Conservation (phyloP, 2,113 vertebrate species). For the Rhegmatorhina hoffmannsi region DNA sequence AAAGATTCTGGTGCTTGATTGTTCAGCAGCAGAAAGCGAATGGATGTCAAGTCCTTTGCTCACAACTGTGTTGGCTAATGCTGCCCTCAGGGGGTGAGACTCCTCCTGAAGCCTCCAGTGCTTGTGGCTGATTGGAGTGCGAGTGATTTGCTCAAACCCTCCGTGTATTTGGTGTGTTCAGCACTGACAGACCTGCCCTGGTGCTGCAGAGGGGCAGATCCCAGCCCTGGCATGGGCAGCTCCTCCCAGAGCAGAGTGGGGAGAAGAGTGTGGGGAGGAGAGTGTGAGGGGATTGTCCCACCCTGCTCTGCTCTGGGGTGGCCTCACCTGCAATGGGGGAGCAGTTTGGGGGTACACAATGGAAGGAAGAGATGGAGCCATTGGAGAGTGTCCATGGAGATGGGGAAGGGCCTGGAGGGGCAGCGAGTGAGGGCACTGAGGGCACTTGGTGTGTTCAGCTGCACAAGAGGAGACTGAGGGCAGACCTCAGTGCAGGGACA, state of each 20-base stretch:
- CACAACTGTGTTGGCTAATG: conserved; percentile 53
- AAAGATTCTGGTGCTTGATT: background rate
- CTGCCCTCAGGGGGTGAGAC: conserved; percentile 69
- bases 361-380: background rate
- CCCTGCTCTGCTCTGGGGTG: background rate
- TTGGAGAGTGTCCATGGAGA: background rate
- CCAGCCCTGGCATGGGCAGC: background rate
- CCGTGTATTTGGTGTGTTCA: background rate
- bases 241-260: background rate
- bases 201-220: background rate
- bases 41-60: conserved; percentile 47
- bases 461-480: background rate
- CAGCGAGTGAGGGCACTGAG: background rate
- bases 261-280: background rate
- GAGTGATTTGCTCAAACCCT: conserved; percentile 28
- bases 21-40: background rate
- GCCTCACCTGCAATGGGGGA: background rate
- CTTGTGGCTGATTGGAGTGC: conserved; percentile 31
- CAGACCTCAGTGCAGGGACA: background rate
- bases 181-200: background rate
- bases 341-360: background rate
- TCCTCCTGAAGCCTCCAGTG: conserved; percentile 30
- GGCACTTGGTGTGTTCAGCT: background rate
- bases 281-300: background rate
- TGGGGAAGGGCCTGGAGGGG: background rate